phyloP scores from a whole-genome alignment of 2,888 invertebrate genomes.

The Ceriagrion tenellum region DNA sequence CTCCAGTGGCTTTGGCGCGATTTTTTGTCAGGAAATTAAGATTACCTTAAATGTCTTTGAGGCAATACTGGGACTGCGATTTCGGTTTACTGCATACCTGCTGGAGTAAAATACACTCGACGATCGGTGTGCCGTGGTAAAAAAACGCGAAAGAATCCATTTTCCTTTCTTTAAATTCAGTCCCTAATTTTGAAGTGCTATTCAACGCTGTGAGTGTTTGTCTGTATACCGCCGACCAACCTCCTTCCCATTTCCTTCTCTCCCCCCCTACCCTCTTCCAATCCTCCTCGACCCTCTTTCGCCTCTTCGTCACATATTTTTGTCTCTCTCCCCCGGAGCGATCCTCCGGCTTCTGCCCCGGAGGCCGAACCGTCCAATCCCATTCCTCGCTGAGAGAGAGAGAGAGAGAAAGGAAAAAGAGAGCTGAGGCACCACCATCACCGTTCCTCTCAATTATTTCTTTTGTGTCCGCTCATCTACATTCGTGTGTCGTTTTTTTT shows the following conservation, averaged over 20 bases:
- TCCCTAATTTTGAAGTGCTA: background rate
- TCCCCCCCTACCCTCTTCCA: background rate
- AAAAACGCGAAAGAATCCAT: background rate
- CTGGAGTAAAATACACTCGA: background rate
- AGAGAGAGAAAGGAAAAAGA: background rate
- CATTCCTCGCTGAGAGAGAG: background rate
- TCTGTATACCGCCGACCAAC: background rate
- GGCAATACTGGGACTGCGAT: background rate
- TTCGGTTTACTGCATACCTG: background rate
- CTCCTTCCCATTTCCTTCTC: background rate
- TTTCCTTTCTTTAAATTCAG: background rate
- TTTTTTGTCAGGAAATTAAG: too few relatives aligned
- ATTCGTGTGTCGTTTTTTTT: constrained; percentile 19
- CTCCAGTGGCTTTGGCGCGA: too few relatives aligned
- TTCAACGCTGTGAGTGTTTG: background rate
- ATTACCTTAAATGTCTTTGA: background rate
- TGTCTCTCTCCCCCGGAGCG: constrained; percentile 19
- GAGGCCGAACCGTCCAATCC: constrained; percentile 1
- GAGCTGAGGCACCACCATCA: background rate
- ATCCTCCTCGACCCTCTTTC: background rate
- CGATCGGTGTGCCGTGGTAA: background rate
- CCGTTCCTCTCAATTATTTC: constrained; percentile 58
- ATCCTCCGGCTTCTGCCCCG: background rate
- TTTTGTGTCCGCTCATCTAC: constrained; percentile 48
- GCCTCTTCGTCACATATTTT: constrained; percentile 55